phyloP scores from a whole-genome alignment of 2,888 invertebrate species.

The Rhamphomyia laevipes region DNA sequence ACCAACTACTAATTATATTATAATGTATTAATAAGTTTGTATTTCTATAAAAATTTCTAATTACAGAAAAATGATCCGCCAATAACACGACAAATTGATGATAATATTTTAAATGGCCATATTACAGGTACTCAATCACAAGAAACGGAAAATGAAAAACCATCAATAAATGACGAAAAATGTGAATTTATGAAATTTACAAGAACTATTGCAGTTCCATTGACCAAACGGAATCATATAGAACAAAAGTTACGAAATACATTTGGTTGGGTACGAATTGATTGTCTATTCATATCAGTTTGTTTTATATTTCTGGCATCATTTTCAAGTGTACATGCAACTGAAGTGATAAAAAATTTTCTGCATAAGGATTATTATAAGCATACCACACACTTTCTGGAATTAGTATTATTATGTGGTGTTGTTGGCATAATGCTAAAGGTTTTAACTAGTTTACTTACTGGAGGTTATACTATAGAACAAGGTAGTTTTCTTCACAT shows the following conservation, averaged over 20 bases:
- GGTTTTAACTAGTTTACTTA: slow-evolving; percentile 63
- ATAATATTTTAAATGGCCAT: not conserved
- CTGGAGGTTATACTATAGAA: slow-evolving; percentile 67
- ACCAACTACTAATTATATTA: too few relatives aligned
- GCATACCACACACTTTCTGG: slow-evolving; percentile 62
- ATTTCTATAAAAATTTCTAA: too few relatives aligned
- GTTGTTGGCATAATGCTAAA: slow-evolving; percentile 59
- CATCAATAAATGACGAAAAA: not conserved
- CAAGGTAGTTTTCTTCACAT: slow-evolving; percentile 58
- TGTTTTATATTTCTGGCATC: slow-evolving; percentile 74
- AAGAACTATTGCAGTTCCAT: not conserved
- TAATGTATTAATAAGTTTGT: too few relatives aligned
- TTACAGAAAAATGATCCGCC: slow-evolving; percentile 13
- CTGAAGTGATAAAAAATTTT: slow-evolving; percentile 71
- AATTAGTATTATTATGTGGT: slow-evolving; percentile 62
- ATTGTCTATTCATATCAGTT: slow-evolving; percentile 71
- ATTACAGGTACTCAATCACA: too few relatives aligned
- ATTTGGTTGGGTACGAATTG: slow-evolving; percentile 85
- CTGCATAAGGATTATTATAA: slow-evolving; percentile 61
- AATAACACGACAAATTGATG: slow-evolving; percentile 7
- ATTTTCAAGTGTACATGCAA: slow-evolving; percentile 65
- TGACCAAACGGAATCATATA: slow-evolving; percentile 28
- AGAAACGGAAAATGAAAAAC: not conserved
- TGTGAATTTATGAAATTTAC: not conserved
- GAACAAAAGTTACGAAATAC: slow-evolving; percentile 67